Evolutionary conservation across 2,113 vertebrate species (phyloP), one percentile per base, ranked within the genome.

Genomic region (Cheilinus undulatus): DNA sequence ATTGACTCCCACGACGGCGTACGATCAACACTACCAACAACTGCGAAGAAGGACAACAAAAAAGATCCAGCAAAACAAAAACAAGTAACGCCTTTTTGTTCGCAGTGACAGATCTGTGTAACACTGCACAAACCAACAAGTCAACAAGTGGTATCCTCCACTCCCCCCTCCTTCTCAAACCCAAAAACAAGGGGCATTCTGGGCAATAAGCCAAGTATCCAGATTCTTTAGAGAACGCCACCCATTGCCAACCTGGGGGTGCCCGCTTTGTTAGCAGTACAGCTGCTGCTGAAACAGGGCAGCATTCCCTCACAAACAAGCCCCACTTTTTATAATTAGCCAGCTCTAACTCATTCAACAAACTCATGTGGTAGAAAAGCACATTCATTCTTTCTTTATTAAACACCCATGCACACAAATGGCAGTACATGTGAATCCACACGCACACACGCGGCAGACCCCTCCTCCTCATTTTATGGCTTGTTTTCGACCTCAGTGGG

Each of bases 141-240:
- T 90, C 92, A 93, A 94, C 93, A 93, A 93, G 93, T 94, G 91
- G 89, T 84, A 86, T 76, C 49, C 82, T 42, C 5, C 22, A 1
- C 28, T 15, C 30, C 53, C 30, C 40, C 6, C n/a, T 12, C 3
- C 17, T 46, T 15, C 30, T 20, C 42, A 45, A 45, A 45, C 20
- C n/a, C 42, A 7, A 68, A 45, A 63, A 54, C 63, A 69, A 49
- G 73, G 63, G 77, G 51, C 63, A 57, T 76, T 79, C 84, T 62
- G 75, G 92, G 92, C 85, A 63, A 32, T 1, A 28, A 63, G 87
- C 93, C 93, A 92, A 71, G 72, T 64, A 48, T 69, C 78, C 80
- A 84, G 85, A 91, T 90, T 91, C 87, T 86, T 88, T 71, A 49
- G 63, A 81, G 82, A 83, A 80, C 43, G 80, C 78, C 83, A 85